Base-by-base conservation (phyloP, 2,113 vertebrate species). In the Synchiropus splendidus region DNA sequence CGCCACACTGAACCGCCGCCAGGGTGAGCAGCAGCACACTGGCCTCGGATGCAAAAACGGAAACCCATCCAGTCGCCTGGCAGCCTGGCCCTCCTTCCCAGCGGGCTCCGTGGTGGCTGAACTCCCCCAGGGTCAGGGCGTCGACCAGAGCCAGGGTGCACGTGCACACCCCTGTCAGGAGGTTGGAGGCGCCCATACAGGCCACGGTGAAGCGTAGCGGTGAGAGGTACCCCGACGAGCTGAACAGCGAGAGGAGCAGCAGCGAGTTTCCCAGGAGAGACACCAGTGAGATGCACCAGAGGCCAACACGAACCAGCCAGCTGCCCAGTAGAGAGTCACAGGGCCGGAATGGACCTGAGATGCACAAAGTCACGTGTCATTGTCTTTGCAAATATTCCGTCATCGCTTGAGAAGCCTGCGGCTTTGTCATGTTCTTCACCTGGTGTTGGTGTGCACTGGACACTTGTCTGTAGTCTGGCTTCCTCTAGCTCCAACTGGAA, bases 311-410 rank as follows among this genome's bases (percentile, higher is more conserved):
- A 43, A 95, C 80, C 51, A 90, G 70, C 94, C 93, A 98, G 79
- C 92, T 94, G 70, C 91, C 92, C 45, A 97, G 76, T 45, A 98
- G 86, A 17, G 92, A 83, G 51, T 94, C 87, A 1, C 94, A 97
- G 12, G 94, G 94, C 71, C 92, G 90, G 83, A 97, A 94, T 18
- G 92, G 92, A 76, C 94, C 94, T 97, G 82, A 11, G 51, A 30
- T 27, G 44, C 6, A 14, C 40, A 12, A 58, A 21, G 17, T 12
- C 2, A 12, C 12, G 17, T 6, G 32, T 16, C 31, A 12, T 35
- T 5, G 12, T n/a, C n/a, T n/a, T n/a, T n/a, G 12, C 9, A 35
- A 4, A 35, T 11, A 35, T n/a, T 35, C n/a, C n/a, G n/a, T n/a
- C 10, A 35, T 12, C 5, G 3, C 16, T 9, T 10, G 16, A 11